Evolutionary conservation across 2,888 invertebrate species (phyloP), one percentile per base, ranked within the genome.

Genomic region (Caradrina clavipalpis): DNA sequence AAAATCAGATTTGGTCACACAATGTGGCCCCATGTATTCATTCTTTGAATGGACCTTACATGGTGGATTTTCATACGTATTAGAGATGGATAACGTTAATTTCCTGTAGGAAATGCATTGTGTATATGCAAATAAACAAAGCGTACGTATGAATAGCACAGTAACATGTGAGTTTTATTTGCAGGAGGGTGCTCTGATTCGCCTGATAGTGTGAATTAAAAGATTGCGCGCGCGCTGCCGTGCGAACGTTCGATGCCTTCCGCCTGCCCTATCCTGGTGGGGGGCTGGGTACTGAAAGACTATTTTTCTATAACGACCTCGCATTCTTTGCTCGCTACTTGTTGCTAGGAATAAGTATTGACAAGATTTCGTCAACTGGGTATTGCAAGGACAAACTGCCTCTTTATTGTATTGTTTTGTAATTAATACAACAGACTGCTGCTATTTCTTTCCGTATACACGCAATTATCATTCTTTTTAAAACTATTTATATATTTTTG

Each of bases 151-250:
- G 67, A 75, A 76, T 66, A 73, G 57, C 64, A 59, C 51, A 59
- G 65, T 73, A 54, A 47, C 63, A 73, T 81, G 58, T 61, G 76
- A 69, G 65, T 69, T 70, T 82, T 74, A 77, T 82, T 86, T 85
- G 80, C 82, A 83, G 81, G 85, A 86, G 86, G 87, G 85, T 88
- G 86, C 85, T 83, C 62, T 83, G 83, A 89, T 87, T 87, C 82
- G 87, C 81, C 84, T 87, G 85, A 86, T 88, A 85, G 88, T 84
- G 86, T 89, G 85, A 91, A 91, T 92, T 91, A 91, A 89, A 90
- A 89, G 89, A 92, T 92, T 92, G 91, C 88, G 82, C 80, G 73
- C 78, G 81, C 82, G 76, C 78, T 71, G 78, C 81, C 83, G 81
- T 77, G 85, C 81, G 82, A 85, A 84, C 82, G 76, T 83, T 75